Evolutionary conservation across 1,140 invertebrate species (phyloP), one percentile per base, ranked within the genome.

Genomic region (Polypedilum vanderplanki): DNA sequence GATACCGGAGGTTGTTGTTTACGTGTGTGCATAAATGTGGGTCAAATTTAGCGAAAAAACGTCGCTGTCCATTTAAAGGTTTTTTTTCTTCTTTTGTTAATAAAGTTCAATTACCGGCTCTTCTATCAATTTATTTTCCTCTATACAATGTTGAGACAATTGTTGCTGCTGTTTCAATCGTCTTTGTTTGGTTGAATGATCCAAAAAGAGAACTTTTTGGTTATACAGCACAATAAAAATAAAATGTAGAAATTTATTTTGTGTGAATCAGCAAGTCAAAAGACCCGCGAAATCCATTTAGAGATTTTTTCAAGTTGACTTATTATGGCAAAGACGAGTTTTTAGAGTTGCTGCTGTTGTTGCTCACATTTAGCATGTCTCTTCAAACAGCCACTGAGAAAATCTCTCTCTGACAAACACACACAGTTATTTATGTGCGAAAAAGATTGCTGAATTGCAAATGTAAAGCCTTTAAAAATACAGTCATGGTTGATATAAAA

Each of bases 301-400:
- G 18, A 70, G 65, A 70, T 70, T 22, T 70, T 67, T 70, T 18
- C 65, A 17, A 70, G 65, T 70, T 70, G 65, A 10, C 65, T 70
- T 22, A 20, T 70, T 70, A 70, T 70, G 65, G 65, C 17, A 70
- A 22, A 9, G 65, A 22, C 65, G 65, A 70, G 65, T 70, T 70
- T 70, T 20, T 57, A 15, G 24, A 33, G 24, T 33, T 33, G 5
- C 24, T 33, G 1, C 24, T 33, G 24, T 33, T 33, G 5, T 5
- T 33, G 5, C 24, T 33, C 24, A 33, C 24, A 33, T 33, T 33
- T 33, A 33, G 24, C 24, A n/a, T n/a, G n/a, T n/a, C n/a, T n/a
- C n/a, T n/a, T n/a, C n/a, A n/a, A n/a, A n/a, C n/a, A 33, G 24
- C 24, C 24, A 33, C 24, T 33, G 24, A 33, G 24, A 33, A 33